Evolutionary conservation across 2,888 invertebrate genomes (phyloP).

Genomic region (Onthophagus sagittarius): DNA sequence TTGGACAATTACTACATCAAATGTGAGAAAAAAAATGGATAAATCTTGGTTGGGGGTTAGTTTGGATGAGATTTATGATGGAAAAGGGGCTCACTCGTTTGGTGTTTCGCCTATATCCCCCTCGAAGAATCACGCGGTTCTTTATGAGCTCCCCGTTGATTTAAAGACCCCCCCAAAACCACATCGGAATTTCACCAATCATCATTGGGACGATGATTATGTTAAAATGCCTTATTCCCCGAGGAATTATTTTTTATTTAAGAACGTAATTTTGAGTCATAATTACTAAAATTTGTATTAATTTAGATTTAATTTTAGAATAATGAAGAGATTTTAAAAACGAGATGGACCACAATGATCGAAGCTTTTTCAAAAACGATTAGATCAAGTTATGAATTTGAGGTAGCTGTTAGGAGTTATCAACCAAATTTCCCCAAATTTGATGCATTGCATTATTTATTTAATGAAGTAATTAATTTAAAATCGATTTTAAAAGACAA

Average conservation of each 20-base stretch:
- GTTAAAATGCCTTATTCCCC: constrained; percentile 83
- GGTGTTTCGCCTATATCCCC: constrained; percentile 56
- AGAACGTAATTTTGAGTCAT: constrained; percentile 48
- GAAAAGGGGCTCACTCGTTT: constrained; percentile 49
- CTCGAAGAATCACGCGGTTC: constrained; percentile 60
- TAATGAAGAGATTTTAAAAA: constrained; percentile 56
- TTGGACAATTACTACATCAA: no score
- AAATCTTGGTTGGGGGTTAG: constrained; percentile 48
- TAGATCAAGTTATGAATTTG: constrained; percentile 60
- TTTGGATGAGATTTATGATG: constrained; percentile 48
- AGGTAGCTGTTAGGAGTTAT: constrained; percentile 68
- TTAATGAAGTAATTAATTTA: constrained; percentile 56
- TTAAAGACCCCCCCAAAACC: constrained; percentile 59
- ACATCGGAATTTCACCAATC: constrained; percentile 55
- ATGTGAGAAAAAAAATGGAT: background rate
- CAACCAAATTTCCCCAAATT: constrained; percentile 69
- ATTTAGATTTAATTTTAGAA: constrained; percentile 39
- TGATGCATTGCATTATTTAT: constrained; percentile 63
- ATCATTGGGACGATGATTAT: constrained; percentile 77
- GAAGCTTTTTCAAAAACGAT: constrained; percentile 63
- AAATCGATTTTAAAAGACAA: background rate
- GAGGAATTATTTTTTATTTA: constrained; percentile 71
- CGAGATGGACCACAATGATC: constrained; percentile 72
- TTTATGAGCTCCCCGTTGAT: constrained; percentile 63
- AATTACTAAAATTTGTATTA: constrained; percentile 27